Percentiles rank a stretch among this genome's conserved stretches.
Conservation (phyloP, 2,113 vertebrate species). For the Oreochromis niloticus region DNA sequence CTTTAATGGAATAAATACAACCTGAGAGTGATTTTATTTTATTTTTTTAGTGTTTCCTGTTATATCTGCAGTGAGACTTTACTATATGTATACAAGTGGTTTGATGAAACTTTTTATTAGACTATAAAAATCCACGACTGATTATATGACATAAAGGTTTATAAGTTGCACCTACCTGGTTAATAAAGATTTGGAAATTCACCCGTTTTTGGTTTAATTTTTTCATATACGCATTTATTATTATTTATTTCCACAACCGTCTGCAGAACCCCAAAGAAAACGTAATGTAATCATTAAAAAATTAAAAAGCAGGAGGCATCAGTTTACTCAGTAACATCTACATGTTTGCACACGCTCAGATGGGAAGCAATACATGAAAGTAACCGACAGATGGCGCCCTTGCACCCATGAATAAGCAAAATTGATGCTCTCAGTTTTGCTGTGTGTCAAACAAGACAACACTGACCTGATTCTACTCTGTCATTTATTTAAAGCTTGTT, state of each 20-base stretch:
- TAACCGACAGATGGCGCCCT: conserved; percentile 40
- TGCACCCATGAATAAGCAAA: conserved; percentile 41
- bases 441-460: background rate
- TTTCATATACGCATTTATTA: background rate
- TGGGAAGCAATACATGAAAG: background rate
- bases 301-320: background rate
- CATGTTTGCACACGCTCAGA: background rate
- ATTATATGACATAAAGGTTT: background rate
- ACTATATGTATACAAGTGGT: background rate
- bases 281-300: background rate
- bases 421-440: conserved; percentile 13
- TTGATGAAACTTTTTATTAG: background rate
- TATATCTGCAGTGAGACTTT: background rate
- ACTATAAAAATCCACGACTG: background rate
- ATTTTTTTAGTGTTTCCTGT: background rate
- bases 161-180: background rate
- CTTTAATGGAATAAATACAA: background rate
- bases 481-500: background rate
- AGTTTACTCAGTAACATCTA: background rate
- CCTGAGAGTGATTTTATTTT: background rate
- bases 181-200: background rate
- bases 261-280: background rate
- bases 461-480: conserved; percentile 9
- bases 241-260: background rate
- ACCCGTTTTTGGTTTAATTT: background rate